phyloP scores from a whole-genome alignment of 2,888 invertebrate species.

The Polymixis lichenea region DNA sequence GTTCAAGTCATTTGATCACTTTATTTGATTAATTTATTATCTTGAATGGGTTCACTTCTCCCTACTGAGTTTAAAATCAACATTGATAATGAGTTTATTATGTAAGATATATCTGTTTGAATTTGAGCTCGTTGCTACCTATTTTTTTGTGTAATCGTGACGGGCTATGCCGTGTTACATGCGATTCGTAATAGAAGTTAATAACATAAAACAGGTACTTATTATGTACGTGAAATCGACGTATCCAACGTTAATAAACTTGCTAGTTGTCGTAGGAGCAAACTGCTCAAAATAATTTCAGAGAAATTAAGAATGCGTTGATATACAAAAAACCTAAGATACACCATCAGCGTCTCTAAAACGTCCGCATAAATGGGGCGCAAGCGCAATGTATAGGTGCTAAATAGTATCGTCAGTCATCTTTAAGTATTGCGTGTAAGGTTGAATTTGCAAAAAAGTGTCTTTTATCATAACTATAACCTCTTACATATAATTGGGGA shows the following conservation, averaged over 20 bases:
- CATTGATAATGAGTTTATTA: conserved; percentile 14
- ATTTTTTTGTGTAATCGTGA: not conserved
- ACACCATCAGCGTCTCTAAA: too few species aligned
- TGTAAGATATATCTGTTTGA: conserved; percentile 5
- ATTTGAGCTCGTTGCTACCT: conserved; percentile 14
- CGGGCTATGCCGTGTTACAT: conserved; percentile 2
- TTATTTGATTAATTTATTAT: conserved; percentile 26
- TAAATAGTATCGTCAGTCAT: too few species aligned
- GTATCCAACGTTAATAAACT: not conserved
- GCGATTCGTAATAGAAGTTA: conserved; percentile 18
- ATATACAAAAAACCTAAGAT: too few species aligned
- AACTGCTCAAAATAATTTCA: not conserved
- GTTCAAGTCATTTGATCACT: conserved; percentile 10
- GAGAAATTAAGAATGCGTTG: not conserved
- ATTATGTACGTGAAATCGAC: conserved; percentile 19
- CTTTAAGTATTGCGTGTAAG: too few species aligned
- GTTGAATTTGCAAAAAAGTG: too few species aligned
- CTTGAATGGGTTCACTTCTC: conserved; percentile 16
- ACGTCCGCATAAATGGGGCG: too few species aligned
- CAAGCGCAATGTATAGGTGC: too few species aligned
- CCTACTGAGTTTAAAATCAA: conserved; percentile 22
- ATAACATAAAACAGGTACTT: not conserved
- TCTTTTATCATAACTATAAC: too few species aligned
- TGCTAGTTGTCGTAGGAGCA: not conserved
- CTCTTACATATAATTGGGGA: too few species aligned